Conservation (phyloP, 2,888 invertebrate genomes). For the Brenthis daphne region DNA sequence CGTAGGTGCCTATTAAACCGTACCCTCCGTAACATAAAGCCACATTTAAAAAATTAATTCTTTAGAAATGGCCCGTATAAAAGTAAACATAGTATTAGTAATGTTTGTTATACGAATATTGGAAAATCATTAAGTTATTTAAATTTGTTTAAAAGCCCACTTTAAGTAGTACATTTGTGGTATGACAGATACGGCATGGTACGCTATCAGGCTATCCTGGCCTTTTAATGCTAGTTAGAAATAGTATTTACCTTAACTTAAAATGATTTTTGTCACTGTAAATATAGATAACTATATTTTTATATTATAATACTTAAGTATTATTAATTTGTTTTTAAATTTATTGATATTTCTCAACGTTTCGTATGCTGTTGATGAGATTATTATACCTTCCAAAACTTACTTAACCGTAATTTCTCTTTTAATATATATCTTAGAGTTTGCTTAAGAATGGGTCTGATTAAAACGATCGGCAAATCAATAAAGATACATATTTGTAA, state of each 20-base stretch:
- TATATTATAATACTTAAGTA: conserved; percentile 70
- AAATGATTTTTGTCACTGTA: conserved; percentile 68
- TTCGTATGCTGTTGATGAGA: conserved; percentile 58
- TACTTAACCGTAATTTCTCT: conserved; percentile 23
- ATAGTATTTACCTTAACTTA: conserved; percentile 56
- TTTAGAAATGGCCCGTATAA: conserved; percentile 38
- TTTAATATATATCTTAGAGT: conserved; percentile 20
- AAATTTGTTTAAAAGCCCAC: background rate
- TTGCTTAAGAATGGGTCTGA: conserved; percentile 34
- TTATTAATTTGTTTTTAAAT: conserved; percentile 57
- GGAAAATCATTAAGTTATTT: conserved; percentile 12
- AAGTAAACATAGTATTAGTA: background rate
- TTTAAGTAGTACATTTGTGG: conserved; percentile 1
- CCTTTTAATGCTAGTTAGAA: conserved; percentile 32
- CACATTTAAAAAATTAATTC: background rate
- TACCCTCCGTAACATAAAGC: conserved; percentile 12
- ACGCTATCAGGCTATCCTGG: conserved; percentile 52
- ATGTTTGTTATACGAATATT: conserved; percentile 4
- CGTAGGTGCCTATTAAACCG: conserved; percentile 42
- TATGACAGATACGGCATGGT: conserved; percentile 25
- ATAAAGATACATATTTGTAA: conserved; percentile 27
- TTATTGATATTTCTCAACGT: conserved; percentile 67
- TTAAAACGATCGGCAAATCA: conserved; percentile 31
- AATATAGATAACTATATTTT: conserved; percentile 75
- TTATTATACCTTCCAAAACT: conserved; percentile 35